Evolutionary conservation across 2,113 vertebrate genomes (phyloP).

Genomic region (Hippocampus barbouri): DNA sequence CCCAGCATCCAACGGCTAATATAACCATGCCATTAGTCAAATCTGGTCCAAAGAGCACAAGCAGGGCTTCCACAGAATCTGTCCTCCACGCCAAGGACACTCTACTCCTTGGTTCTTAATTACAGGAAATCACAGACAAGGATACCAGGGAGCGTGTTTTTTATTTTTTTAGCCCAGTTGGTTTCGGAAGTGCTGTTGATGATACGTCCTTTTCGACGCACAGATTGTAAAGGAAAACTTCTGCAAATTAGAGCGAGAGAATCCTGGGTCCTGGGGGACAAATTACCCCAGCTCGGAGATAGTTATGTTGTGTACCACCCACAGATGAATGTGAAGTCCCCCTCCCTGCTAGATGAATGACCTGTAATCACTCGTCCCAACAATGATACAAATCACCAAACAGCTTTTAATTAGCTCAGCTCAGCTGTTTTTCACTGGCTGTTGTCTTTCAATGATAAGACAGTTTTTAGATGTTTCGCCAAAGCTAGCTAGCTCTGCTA

Average conservation of each 20-base stretch:
- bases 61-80: constrained; percentile 41
- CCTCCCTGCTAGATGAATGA: constrained; percentile 46
- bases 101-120: constrained; percentile 52
- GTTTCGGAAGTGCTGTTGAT: constrained; percentile 53
- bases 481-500: constrained; percentile 33
- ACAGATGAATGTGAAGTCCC: constrained; percentile 56
- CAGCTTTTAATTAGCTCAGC: constrained; percentile 69
- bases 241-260: constrained; percentile 32
- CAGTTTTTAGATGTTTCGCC: constrained; percentile 51
- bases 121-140: constrained; percentile 59
- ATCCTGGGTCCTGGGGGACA: constrained; percentile 17
- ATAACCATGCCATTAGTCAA: constrained; percentile 50
- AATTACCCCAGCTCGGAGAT: constrained; percentile 29
- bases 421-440: constrained; percentile 61
- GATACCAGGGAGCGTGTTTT: constrained; percentile 49
- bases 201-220: constrained; percentile 52
- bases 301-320: constrained; percentile 48
- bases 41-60: constrained; percentile 38
- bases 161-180: constrained; percentile 41
- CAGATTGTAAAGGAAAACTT: constrained; percentile 51
- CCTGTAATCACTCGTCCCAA: constrained; percentile 68
- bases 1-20: constrained; percentile 36
- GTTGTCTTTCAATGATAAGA: constrained; percentile 63
- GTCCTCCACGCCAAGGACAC: constrained; percentile 62
- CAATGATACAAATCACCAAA: constrained; percentile 71